Evolutionary conservation across 1,140 invertebrate species (phyloP).

Genomic region (Trypoxylus dichotomus): DNA sequence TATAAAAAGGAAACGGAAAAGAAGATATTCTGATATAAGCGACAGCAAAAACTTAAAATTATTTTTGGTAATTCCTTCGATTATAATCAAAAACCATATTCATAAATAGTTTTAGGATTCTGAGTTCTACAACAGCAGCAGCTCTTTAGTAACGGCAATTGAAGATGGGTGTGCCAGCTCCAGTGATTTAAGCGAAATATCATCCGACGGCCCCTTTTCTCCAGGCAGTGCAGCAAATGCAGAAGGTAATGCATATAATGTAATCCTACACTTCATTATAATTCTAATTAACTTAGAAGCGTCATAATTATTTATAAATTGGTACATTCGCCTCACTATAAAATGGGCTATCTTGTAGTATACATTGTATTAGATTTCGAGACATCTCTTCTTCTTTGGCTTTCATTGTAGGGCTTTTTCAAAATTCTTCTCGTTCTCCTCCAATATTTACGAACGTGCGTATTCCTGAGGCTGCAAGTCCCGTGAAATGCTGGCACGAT

Average conservation of each 20-base stretch:
- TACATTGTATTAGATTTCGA: no score
- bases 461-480: no score
- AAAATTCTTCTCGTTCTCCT: no score
- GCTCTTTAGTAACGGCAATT: background rate
- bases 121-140: background rate
- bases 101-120: background rate
- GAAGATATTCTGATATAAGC: background rate
- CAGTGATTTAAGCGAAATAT: slow-evolving; percentile 40
- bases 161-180: slow-evolving; percentile 36
- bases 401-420: no score
- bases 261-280: no score
- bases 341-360: no score
- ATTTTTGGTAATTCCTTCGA: background rate
- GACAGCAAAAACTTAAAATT: slow-evolving; percentile 19
- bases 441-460: no score
- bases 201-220: slow-evolving; percentile 36
- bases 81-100: background rate
- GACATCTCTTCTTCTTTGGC: no score
- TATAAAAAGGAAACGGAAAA: slow-evolving; percentile 12
- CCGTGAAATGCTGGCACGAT: no score
- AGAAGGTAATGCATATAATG: slow-evolving; percentile 10
- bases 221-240: slow-evolving; percentile 12
- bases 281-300: no score
- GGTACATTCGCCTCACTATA: no score
- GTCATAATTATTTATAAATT: no score